Percentiles rank a stretch among this genome's conserved stretches.
These are phyloP conservation scores for Atherinosoma microstoma DNA, from an alignment of 2,797 vertebrate species.

Conservation along the genomic window DNA sequence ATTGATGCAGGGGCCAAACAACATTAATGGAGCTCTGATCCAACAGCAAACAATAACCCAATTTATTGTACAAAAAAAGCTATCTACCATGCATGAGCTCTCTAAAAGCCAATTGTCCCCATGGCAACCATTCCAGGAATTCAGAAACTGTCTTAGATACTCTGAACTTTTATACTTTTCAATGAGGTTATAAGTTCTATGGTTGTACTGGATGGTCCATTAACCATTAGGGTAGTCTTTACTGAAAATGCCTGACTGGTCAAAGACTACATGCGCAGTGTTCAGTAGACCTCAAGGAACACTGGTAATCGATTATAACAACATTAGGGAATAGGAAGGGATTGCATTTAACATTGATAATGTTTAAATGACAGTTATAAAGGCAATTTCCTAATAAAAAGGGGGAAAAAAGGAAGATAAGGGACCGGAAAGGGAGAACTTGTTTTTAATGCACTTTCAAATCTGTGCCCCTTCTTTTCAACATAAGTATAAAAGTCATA, in stretches of 20 bases:
- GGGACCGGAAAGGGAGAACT: not conserved
- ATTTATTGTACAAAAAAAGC: slow-evolving; percentile 50
- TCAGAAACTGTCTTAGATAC: slow-evolving; percentile 11
- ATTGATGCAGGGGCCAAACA: slow-evolving; percentile 49
- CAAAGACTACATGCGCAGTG: slow-evolving; percentile 4
- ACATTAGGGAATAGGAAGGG: not conserved
- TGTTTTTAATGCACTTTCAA: not conserved
- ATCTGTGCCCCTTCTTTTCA: not conserved
- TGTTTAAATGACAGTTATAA: slow-evolving; percentile 11
- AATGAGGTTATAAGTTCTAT: slow-evolving; percentile 3
- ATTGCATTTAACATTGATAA: not conserved
- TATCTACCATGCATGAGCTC: slow-evolving; percentile 25
- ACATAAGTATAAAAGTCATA: not conserved
- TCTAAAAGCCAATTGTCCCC: slow-evolving; percentile 27
- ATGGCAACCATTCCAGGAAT: slow-evolving; percentile 23
- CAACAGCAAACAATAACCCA: slow-evolving; percentile 49
- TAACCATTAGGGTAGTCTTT: slow-evolving; percentile 14
- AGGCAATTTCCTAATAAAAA: not conserved
- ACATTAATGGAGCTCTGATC: slow-evolving; percentile 56
- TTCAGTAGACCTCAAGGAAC: slow-evolving; percentile 15
- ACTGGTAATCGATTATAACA: not conserved
- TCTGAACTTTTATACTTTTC: slow-evolving; percentile 12
- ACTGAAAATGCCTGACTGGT: not conserved
- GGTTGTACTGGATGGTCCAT: slow-evolving; percentile 1
- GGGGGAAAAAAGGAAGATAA: not conserved